These are phyloP conservation scores for Sciurus vulgaris DNA, from an alignment of 2,797 vertebrate species.

Conservation along the genomic window DNA sequence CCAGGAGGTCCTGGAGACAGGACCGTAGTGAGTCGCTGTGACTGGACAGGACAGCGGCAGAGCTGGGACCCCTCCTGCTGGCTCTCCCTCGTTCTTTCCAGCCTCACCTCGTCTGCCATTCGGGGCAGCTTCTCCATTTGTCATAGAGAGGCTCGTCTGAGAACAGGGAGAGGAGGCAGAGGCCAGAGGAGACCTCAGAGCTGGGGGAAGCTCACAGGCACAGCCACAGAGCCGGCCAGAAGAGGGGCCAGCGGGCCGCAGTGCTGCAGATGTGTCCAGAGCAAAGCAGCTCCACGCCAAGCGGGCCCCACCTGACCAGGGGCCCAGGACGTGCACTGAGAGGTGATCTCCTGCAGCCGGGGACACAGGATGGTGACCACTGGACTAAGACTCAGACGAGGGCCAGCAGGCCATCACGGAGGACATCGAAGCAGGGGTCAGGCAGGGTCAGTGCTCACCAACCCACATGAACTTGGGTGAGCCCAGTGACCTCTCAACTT, in stretches of 20 bases:
- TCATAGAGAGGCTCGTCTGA: rapidly evolving
- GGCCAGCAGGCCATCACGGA: neutral
- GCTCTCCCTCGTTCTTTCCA: neutral
- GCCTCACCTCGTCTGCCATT: neutral
- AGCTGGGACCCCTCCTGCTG: neutral
- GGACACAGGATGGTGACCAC: neutral
- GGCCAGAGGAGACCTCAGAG: neutral
- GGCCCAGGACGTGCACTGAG: neutral
- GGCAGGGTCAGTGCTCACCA: no score
- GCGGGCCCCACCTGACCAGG: rapidly evolving
- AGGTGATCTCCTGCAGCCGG: neutral
- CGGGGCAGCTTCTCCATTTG: rapidly evolving
- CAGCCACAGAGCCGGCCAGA: neutral
- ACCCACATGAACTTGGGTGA: rapidly evolving
- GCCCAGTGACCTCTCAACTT: neutral
- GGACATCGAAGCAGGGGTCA: neutral
- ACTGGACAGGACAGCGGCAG: neutral
- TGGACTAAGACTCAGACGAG: neutral
- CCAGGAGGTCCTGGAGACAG: no score
- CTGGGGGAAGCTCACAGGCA: rapidly evolving
- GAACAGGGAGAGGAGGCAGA: no score
- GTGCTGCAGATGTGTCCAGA: rapidly evolving
- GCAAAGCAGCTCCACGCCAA: neutral
- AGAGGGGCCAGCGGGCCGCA: rapidly evolving
- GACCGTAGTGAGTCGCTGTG: neutral